Base-by-base conservation (phyloP, 2,113 vertebrate species). In the Nothobranchius kuhntae region DNA sequence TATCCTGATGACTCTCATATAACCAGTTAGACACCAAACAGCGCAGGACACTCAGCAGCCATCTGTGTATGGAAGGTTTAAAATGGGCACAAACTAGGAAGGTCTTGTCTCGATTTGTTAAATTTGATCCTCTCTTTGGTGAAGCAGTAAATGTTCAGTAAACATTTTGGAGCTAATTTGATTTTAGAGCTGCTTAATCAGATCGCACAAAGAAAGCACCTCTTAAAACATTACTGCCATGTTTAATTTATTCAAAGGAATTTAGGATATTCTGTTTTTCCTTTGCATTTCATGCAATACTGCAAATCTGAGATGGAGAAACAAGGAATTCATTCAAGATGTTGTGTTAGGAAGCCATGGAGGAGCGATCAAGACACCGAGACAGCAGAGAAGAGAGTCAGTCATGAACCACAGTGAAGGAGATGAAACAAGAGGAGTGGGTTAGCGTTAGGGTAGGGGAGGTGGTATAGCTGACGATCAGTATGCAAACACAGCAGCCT, bases 211-310 rank as follows among this genome's bases (percentile, higher is more conserved):
- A 82, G 70, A 52, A 35, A 90, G 75, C 24, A 79, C 57, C 72
- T 77, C 61, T 76, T 63, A 71, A 61, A 82, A 85, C 52, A 56
- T 60, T 69, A 61, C 70, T 60, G 51, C 76, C 36, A 68, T 72
- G 66, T 84, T 74, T 61, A 69, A 85, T 46, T n/a, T 24, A 91
- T 86, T 71, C 24, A 78, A 77, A 73, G 71, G 73, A 86, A 74
- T 61, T 47, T 15, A 70, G 75, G 68, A 3, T 71, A 66, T 70
- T 51, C 71, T 35, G 11, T 75, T 61, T 21, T 21, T 21, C 21
- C 21, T 21, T 21, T 77, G 80, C 68, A 68, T 87, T 52, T 47
- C 92, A 91, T 93, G 89, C 91, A 88, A 82, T 81, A 67, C 58
- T 71, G 73, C 67, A 80, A 82, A 57, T 77, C 24, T 61, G 47